A percentile compares a stretch with the other conserved stretches of the same genome.
These are phyloP conservation scores for Volucella inflata DNA, from an alignment of 2,888 invertebrate genomes.

Conservation along the genomic window DNA sequence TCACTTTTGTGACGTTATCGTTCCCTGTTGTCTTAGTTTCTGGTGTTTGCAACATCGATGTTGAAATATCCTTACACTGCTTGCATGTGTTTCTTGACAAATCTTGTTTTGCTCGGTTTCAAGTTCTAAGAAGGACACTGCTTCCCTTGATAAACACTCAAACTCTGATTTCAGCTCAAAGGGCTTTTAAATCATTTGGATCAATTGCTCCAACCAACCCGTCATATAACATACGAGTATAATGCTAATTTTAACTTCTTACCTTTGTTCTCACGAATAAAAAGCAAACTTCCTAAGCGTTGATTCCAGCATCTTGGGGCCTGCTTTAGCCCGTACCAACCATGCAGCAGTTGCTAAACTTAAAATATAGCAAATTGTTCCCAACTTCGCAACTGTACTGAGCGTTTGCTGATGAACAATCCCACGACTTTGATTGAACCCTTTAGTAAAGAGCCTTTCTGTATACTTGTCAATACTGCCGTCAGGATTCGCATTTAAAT, in stretches of 20 bases:
- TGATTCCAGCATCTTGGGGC: not conserved
- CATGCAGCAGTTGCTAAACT: not conserved
- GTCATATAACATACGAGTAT: no score
- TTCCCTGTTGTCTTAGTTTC: not conserved
- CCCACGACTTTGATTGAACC: not conserved
- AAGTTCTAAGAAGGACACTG: not conserved
- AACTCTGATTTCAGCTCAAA: not conserved
- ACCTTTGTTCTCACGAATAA: not conserved
- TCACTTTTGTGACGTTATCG: not conserved
- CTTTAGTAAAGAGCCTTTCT: not conserved
- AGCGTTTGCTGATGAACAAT: not conserved
- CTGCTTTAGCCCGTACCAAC: not conserved
- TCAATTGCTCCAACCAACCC: not conserved
- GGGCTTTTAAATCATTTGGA: not conserved
- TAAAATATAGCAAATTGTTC: not conserved
- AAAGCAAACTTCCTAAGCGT: not conserved
- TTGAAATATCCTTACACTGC: not conserved
- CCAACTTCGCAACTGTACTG: not conserved
- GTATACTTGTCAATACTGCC: not conserved
- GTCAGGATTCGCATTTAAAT: not conserved
- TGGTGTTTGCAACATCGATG: not conserved
- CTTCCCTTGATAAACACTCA: not conserved
- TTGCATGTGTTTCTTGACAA: not conserved
- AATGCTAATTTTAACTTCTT: not conserved
- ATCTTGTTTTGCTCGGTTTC: not conserved